Conservation (phyloP, 2,888 invertebrate genomes). For the Pediacus dermestoides region DNA sequence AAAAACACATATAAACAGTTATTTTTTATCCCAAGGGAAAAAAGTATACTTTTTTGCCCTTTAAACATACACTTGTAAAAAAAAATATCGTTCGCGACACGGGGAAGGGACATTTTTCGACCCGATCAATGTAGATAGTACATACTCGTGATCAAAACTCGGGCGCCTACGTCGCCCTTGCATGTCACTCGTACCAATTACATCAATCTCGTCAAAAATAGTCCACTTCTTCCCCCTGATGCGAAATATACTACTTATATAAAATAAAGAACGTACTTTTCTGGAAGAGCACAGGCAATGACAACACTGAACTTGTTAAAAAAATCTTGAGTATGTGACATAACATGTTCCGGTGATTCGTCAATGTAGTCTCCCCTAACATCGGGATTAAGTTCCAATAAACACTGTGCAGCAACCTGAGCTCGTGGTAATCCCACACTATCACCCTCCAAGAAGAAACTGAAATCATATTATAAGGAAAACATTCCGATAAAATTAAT, state of each 20-base stretch:
- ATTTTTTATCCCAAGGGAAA: too few relatives aligned
- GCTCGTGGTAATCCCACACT: conserved; percentile 82
- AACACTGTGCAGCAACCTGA: conserved; percentile 72
- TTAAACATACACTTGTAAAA: too few relatives aligned
- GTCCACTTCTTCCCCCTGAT: too few relatives aligned
- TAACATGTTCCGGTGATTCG: conserved; percentile 79
- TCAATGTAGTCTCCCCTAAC: conserved; percentile 91
- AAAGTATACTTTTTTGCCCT: too few relatives aligned
- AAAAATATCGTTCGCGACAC: too few relatives aligned
- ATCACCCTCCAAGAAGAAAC: conserved; percentile 85
- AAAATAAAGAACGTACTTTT: conserved; percentile 54
- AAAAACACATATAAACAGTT: too few relatives aligned
- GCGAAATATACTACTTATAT: not conserved
- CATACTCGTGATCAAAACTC: too few relatives aligned
- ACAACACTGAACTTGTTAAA: conserved; percentile 86
- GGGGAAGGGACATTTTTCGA: too few relatives aligned
- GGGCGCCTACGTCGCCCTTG: too few relatives aligned
- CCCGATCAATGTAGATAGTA: too few relatives aligned
- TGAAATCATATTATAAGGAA: conserved; percentile 40
- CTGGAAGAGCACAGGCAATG: conserved; percentile 72
- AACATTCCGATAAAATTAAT: conserved; percentile 8
- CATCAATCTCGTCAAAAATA: too few relatives aligned
- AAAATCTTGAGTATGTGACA: conserved; percentile 82
- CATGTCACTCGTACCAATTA: too few relatives aligned
- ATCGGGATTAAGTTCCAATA: conserved; percentile 89